Base-by-base conservation (phyloP, 1,140 invertebrate species). In the Oncopodura yosiiana region DNA sequence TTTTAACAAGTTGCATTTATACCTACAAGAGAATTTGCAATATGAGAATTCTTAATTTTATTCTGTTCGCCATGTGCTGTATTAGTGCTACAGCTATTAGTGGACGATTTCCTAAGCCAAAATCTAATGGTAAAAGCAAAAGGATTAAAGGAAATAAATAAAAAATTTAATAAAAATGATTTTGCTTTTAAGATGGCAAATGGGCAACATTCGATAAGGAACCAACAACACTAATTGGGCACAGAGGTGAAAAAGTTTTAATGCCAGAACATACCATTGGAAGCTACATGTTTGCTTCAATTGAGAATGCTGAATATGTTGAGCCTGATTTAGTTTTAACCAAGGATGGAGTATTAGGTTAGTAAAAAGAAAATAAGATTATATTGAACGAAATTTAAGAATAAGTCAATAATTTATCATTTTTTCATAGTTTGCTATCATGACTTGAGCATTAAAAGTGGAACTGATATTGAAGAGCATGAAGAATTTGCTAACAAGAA, bases 281-380 rank as follows among this genome's bases (percentile, higher is more conserved):
- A 2, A 42, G 63, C 9, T 67, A 66, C 44, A 53, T 61, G 37
- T 32, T 60, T 23, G 65, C 67, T 9, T 53, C 57, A 6, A 48
- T 57, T 5, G 29, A 60, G 32, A 53, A 56, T n/a, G 63, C 65
- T 11, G 65, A 68, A 38, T 59, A 52, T 32, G 55, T 67, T 11
- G 66, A 67, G 46, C 65, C 62, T 38, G 66, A 67, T 46, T 45
- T 65, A 8, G 49, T 49, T 11, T 16, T 67, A 11, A 66, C 66
- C 18, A 59, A 59, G 23, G 57, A 58, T 36, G 21, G 36, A 11
- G 2, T 27, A 3, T 38, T 54, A 41, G 19, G 12, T 41, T 19
- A 11, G 18, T 8, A 11, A 19, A 6, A 19, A 12, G 8, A 41
- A 16, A 11, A 8, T 41, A 41, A 8, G 38, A 41, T 19, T 41